Evolutionary conservation across 2,113 vertebrate species (phyloP).

Genomic region (Tragelaphus imberbis): DNA sequence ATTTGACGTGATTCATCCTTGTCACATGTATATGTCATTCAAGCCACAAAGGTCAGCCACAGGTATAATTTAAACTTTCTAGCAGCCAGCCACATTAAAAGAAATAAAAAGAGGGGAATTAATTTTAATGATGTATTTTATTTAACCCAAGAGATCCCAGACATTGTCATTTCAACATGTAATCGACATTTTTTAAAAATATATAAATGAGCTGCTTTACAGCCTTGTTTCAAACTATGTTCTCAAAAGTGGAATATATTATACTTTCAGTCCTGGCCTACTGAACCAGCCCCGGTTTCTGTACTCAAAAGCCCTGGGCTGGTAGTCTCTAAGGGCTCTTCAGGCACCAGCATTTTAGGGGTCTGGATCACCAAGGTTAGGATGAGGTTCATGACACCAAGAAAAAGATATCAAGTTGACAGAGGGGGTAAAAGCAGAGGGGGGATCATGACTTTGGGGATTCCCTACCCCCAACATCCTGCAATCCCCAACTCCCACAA

Average conservation of each 20-base stretch:
- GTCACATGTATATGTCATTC: background rate
- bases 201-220: background rate
- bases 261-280: background rate
- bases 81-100: background rate
- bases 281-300: background rate
- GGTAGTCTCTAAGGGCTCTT: background rate
- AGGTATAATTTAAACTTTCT: background rate
- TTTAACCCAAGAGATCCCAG: background rate
- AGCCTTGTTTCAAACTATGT: background rate
- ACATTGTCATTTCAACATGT: background rate
- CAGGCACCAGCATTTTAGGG: background rate
- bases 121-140: background rate
- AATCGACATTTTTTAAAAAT: background rate
- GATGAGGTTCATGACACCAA: background rate
- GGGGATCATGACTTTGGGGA: background rate
- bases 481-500: background rate
- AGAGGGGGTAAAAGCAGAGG: background rate
- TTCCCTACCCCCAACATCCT: fast-evolving
- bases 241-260: background rate
- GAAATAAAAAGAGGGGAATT: background rate
- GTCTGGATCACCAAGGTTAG: background rate
- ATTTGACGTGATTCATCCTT: background rate
- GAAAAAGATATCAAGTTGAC: background rate
- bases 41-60: background rate
- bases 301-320: background rate